These are phyloP conservation scores for Elmis aenea DNA, from an alignment of 2,888 invertebrate genomes.

Conservation along the genomic window DNA sequence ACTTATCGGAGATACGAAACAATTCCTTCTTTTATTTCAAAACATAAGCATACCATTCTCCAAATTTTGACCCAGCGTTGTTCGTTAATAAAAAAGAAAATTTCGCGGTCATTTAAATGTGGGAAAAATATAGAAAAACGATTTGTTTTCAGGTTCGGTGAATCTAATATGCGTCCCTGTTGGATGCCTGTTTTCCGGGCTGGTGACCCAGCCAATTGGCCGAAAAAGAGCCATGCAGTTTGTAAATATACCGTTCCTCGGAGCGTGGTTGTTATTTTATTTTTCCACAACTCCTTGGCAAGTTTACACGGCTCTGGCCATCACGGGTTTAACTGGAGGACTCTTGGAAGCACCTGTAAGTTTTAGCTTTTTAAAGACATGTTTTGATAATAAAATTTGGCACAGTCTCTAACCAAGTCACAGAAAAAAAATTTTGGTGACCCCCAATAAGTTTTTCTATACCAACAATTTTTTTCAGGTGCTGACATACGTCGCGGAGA, in stretches of 20 bases:
- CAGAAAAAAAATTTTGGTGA: too few relatives aligned
- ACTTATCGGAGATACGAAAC: too few relatives aligned
- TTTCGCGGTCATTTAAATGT: too few relatives aligned
- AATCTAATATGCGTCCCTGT: constrained; percentile 75
- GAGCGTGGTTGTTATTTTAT: constrained; percentile 70
- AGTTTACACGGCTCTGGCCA: constrained; percentile 63
- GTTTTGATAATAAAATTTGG: too few relatives aligned
- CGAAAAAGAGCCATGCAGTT: constrained; percentile 71
- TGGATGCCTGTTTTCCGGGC: constrained; percentile 71
- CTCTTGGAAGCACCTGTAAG: constrained; percentile 75
- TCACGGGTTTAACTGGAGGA: constrained; percentile 74
- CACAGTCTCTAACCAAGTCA: too few relatives aligned
- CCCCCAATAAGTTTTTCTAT: too few relatives aligned
- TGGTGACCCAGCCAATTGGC: constrained; percentile 66
- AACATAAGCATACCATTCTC: too few relatives aligned
- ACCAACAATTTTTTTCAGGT: too few relatives aligned
- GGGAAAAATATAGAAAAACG: not conserved
- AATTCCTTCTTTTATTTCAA: too few relatives aligned
- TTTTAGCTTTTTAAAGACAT: too few relatives aligned
- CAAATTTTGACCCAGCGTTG: too few relatives aligned
- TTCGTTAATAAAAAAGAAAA: too few relatives aligned
- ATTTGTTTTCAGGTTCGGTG: constrained; percentile 66
- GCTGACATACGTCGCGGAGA: constrained; percentile 78
- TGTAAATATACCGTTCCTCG: constrained; percentile 67
- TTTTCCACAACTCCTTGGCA: constrained; percentile 58